Conservation (phyloP, 2,797 vertebrate genomes). For the Siniperca undulata region DNA sequence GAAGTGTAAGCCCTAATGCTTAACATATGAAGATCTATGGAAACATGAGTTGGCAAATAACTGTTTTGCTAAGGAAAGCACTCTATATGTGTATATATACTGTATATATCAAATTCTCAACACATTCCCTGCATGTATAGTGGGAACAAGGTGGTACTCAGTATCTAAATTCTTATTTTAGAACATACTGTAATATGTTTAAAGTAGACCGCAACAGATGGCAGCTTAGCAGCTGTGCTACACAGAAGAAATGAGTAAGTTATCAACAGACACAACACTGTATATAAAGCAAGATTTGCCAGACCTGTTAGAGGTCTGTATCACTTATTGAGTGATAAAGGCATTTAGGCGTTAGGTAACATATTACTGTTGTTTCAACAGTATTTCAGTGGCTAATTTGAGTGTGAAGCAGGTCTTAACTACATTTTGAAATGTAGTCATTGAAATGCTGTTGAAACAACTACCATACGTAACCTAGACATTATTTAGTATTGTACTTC, state of each 20-base stretch:
- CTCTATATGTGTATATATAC: neutral
- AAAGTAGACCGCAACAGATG: conserved; percentile 8
- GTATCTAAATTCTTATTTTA: conserved; percentile 19
- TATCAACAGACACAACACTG: neutral
- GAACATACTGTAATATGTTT: neutral
- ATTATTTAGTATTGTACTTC: neutral
- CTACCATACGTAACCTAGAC: neutral
- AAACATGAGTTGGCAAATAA: conserved; percentile 48
- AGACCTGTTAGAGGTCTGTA: neutral
- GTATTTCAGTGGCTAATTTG: neutral
- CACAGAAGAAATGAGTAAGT: neutral
- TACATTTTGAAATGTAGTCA: neutral
- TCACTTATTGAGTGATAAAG: neutral
- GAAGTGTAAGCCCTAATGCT: conserved; percentile 56
- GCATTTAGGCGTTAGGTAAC: neutral
- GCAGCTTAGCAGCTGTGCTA: conserved; percentile 12
- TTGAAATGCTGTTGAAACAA: conserved; percentile 1
- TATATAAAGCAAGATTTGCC: neutral
- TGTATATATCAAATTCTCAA: neutral
- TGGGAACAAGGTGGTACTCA: conserved; percentile 8
- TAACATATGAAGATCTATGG: conserved; percentile 64
- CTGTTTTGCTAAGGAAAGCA: conserved; percentile 40
- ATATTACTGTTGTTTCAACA: neutral
- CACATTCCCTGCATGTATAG: conserved; percentile 20
- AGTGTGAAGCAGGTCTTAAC: neutral